Base-by-base conservation (phyloP, 2,797 vertebrate species). In the Hippoglossus hippoglossus region DNA sequence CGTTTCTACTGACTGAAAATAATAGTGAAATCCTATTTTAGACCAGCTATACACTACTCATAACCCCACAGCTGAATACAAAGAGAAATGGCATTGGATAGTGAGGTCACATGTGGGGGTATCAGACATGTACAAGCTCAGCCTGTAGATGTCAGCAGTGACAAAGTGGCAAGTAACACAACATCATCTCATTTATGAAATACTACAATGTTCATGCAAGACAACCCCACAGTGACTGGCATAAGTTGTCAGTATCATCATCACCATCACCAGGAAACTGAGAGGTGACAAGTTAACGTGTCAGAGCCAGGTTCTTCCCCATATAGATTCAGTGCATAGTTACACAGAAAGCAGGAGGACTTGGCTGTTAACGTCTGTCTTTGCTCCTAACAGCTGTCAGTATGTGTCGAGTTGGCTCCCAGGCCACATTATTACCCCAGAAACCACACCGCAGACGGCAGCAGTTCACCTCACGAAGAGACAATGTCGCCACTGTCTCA, bases 111-210 rank as follows among this genome's bases (percentile, higher is more conserved):
- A 6, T 24, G 15, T 28, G 36, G 78, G 78, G 63, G 57, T 64
- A 72, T 75, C 25, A 77, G 79, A 77, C 77, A 80, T 84, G 69
- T 75, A 36, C 80, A 13, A 0, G 0, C 51, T 21, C 39, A 47
- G 86, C 90, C 91, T 84, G 87, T 79, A 91, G 90, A 81, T 85
- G 90, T 88, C 91, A 93, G 88, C 71, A 85, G 62, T 76, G 76
- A 78, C 81, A 86, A 88, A 89, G 68, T 52, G 51, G 54, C 11
- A 46, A 49, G 36, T 4, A 69, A 41, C 53, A 4, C 62, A 66
- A 56, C 44, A 15, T 36, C n/a, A 19, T 28, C 51, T 69, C 34
- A 51, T 31, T 24, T 64, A 16, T 22, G 18, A 57, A 11, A 5
- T 15, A 19, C 6, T 18, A 25, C 10, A 16, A 28, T 24, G 34